These are phyloP conservation scores for Sebastes goodei DNA, from an alignment of 2,797 vertebrate species.

Conservation along the genomic window DNA sequence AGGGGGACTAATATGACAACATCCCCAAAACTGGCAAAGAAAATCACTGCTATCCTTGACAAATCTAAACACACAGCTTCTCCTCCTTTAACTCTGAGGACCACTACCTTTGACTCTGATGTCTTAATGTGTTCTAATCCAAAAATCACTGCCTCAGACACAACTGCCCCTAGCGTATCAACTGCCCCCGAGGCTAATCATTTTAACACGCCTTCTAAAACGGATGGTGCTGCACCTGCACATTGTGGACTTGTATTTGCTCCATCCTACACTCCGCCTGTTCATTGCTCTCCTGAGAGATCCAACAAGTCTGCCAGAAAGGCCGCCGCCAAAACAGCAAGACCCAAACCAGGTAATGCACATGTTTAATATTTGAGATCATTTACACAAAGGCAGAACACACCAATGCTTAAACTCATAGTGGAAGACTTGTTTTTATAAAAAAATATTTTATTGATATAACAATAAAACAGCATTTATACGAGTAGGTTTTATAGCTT, in stretches of 20 bases:
- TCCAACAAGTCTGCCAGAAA: conserved; percentile 32
- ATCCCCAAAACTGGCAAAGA: conserved; percentile 10
- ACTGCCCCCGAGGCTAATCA: conserved; percentile 12
- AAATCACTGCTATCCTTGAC: neutral
- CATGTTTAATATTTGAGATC: neutral
- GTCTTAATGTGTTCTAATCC: conserved; percentile 10
- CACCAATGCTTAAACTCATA: neutral
- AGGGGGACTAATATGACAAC: neutral
- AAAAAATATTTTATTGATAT: conserved; percentile 2
- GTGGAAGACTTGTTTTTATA: neutral
- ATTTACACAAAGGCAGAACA: neutral
- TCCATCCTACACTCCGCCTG: conserved; percentile 3
- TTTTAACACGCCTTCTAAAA: conserved; percentile 10
- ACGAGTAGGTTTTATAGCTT: neutral
- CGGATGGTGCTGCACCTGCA: conserved; percentile 10
- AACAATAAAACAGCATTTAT: neutral
- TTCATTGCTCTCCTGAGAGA: conserved; percentile 46
- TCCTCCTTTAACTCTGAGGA: neutral
- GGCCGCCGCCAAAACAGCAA: conserved; percentile 17
- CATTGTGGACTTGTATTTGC: neutral
- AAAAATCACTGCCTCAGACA: conserved; percentile 48
- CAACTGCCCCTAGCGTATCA: conserved; percentile 22
- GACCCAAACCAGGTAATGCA: conserved; percentile 78
- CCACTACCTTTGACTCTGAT: neutral
- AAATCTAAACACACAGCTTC: neutral